phyloP scores from a whole-genome alignment of 2,888 invertebrate genomes.

The Gymnoscelis rufifasciata region DNA sequence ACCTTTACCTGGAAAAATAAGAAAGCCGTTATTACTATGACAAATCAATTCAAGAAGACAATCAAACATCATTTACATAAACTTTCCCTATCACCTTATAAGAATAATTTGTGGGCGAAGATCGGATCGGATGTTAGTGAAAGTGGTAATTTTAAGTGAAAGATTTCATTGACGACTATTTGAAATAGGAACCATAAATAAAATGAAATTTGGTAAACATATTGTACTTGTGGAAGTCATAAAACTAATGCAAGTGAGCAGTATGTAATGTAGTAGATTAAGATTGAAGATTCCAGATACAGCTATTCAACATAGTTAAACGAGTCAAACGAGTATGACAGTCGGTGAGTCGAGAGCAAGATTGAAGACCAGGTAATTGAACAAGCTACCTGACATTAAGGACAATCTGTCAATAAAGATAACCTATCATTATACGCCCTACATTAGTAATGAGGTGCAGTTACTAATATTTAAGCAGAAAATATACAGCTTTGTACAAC shows the following conservation, averaged over 20 bases:
- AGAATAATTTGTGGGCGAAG: conserved; percentile 48
- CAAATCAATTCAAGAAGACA: conserved; percentile 17
- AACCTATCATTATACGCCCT: conserved; percentile 42
- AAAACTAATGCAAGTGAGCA: conserved; percentile 1
- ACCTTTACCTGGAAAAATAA: conserved; percentile 70
- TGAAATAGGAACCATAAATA: conserved; percentile 15
- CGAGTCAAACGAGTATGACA: background rate
- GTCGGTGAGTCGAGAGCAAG: conserved; percentile 20
- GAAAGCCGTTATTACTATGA: conserved; percentile 33
- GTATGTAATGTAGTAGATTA: background rate
- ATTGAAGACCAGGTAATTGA: conserved; percentile 24
- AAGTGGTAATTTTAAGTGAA: conserved; percentile 47
- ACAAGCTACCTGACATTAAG: conserved; percentile 27
- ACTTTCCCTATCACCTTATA: conserved; percentile 56
- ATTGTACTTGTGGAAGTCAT: background rate
- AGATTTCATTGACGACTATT: conserved; percentile 37
- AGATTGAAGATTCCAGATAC: conserved; percentile 1
- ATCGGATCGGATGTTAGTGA: conserved; percentile 49
- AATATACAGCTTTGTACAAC: too few relatives aligned
- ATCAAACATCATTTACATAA: conserved; percentile 41
- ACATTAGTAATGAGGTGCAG: too few relatives aligned
- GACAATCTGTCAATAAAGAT: conserved; percentile 37
- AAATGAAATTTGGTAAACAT: too few relatives aligned
- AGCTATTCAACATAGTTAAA: background rate
- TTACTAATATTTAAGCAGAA: too few relatives aligned